A percentile compares a stretch with the other conserved stretches of the same genome.
Conservation (phyloP, 1,140 invertebrate genomes). For the Caenorhabditis remanei region DNA sequence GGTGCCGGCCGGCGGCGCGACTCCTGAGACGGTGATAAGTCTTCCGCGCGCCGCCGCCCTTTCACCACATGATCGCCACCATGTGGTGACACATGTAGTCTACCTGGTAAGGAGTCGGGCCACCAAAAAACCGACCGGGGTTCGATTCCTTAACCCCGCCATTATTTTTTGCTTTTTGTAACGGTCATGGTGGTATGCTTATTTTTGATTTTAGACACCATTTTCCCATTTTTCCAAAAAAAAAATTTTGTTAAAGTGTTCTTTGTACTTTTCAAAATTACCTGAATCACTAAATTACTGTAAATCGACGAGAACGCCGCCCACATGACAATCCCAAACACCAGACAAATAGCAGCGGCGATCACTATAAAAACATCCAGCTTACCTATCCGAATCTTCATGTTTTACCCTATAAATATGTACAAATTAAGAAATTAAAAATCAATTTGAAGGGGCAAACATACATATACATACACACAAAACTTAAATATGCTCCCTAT, state of each 20-base stretch:
- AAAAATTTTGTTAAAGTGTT: neutral
- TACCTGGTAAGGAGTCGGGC: no score
- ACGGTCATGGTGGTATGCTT: no score
- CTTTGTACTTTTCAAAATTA: neutral
- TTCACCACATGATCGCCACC: no score
- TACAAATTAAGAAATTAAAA: neutral
- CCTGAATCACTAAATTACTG: conserved; percentile 25
- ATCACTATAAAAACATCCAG: conserved; percentile 44
- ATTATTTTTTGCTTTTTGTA: no score
- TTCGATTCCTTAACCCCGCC: no score
- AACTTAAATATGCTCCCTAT: conserved; percentile 53
- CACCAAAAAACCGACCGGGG: no score
- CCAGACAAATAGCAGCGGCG: conserved; percentile 10
- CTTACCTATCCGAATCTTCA: conserved; percentile 9
- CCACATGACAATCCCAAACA: conserved; percentile 53
- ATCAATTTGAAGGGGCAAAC: neutral
- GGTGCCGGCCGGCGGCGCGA: no score
- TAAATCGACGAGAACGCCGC: conserved; percentile 52
- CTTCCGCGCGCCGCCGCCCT: no score
- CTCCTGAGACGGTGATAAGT: no score
- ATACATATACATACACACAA: neutral
- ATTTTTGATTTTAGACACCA: neutral
- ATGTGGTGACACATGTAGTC: no score
- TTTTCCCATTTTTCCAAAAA: no score
- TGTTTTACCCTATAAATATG: neutral